A percentile compares a stretch with the other conserved stretches of the same genome.
phyloP scores from a whole-genome alignment of 2,888 invertebrate genomes.

The Clanis bilineata region DNA sequence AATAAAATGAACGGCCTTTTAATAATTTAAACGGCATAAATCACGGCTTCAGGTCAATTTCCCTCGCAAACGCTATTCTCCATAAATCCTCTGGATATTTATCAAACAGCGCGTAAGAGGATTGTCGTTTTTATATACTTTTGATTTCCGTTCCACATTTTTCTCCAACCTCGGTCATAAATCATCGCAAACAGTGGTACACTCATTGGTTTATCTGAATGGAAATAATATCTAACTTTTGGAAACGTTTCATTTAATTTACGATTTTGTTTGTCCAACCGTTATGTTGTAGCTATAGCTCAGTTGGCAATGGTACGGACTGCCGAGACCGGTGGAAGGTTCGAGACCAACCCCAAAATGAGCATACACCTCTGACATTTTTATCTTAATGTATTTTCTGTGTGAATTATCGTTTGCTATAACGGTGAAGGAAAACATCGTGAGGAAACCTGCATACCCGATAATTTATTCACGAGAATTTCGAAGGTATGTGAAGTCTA shows the following conservation, averaged over 20 bases:
- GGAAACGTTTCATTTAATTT: background rate
- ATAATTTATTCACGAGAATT: no score
- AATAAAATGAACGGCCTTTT: no score
- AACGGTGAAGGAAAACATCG: no score
- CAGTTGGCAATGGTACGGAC: no score
- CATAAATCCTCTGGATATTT: background rate
- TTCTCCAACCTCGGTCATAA: background rate
- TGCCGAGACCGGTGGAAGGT: no score
- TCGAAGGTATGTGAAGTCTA: no score
- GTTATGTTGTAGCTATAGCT: no score
- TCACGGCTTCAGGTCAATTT: background rate
- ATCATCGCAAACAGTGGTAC: background rate
- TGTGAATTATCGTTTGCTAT: no score
- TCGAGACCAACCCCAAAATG: no score
- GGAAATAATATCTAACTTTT: background rate
- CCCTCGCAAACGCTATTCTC: background rate
- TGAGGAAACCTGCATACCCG: no score
- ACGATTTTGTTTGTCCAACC: constrained; percentile 1
- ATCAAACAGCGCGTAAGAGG: constrained; percentile 1
- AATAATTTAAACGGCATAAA: background rate
- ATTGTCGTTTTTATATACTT: constrained; percentile 7
- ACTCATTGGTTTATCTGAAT: background rate
- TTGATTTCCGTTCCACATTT: constrained; percentile 11
- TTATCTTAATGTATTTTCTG: no score
- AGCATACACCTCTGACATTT: no score